Base-by-base conservation (phyloP, 1,140 invertebrate genomes). In the Parapsyche elsis region DNA sequence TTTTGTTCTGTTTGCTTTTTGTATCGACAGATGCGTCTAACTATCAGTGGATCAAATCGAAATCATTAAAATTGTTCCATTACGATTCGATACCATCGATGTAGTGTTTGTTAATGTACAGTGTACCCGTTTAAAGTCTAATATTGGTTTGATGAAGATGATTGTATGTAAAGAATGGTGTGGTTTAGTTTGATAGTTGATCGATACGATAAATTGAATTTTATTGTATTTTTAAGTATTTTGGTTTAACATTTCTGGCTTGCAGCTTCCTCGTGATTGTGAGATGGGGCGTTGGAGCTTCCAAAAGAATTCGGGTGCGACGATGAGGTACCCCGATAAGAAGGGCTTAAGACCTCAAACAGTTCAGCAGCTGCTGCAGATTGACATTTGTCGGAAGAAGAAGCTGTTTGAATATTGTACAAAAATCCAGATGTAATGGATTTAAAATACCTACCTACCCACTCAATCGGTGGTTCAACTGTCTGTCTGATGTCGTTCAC, bases 261-360 rank as follows among this genome's bases (percentile, higher is more conserved):
- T 26, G 9, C 64, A 30, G 24, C 64, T 67, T 67, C 64, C 64
- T 67, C 24, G 9, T 67, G 21, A 24, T 23, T 9, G 24, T 14
- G 16, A 67, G 64, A 67, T 67, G 24, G 64, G 64, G 24, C 24
- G 10, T 67, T 26, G 21, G 1, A 67, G 49, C 49, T 53, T 5
- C 23, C 64, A 26, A 12, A 7, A 45, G 57, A 77, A 77, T 77
- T 77, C 57, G 64, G 64, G 64, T 61, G 44, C 61, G 26, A 24
- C 61, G 76, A 77, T 77, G 53, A 59, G 30, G 49, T 64, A 12
- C 24, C 21, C 7, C 61, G 76, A 77, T 77, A 77, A 77, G 61
- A 44, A 49, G 24, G 21, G 23, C 46, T 46, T 77, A 77, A 61
- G 76, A 77, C 44, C 57, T 61, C 76, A 67, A 77, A 64, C 21